Evolutionary conservation across 2,797 vertebrate species (phyloP), one percentile per base, ranked within the genome.

Genomic region (Lutjanus campechanus): DNA sequence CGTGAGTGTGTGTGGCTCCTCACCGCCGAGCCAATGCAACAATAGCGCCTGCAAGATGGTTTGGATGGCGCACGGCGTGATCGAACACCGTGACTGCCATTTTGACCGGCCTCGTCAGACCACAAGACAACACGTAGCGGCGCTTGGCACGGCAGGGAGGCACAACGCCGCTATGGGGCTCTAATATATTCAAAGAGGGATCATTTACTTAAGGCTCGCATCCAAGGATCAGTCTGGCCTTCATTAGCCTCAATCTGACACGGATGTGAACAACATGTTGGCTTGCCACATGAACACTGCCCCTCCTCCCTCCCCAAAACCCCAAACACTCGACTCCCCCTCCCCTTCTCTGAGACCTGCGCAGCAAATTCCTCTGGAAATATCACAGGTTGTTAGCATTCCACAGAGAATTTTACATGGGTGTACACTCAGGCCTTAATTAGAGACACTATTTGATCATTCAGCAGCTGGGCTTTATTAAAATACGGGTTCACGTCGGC

Each of bases 221-320:
- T 92, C 89, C 89, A 91, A 89, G 87, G 89, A 93, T 92, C 88
- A 91, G 89, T 77, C 89, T 91, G 91, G 91, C 90, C 91, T 94
- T 94, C 88, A 95, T 95, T 95, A 93, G 91, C 89, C 86, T 87
- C 92, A 86, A 91, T 92, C 91, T 92, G 91, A 94, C 93, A 93
- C 69, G 86, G 88, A 93, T 93, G 91, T 85, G 91, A 93, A 93
- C 91, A 92, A 92, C 89, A 93, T 91, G 93, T 86, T 93, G 86
- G 85, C 83, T 90, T 91, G 86, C 91, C 84, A 91, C 89, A 90
- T 84, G 85, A 92, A 82, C 81, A 17, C 83, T 64, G 69, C 83
- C 84, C 85, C 90, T 78, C 91, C 88, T 81, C 79, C 72, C 19
- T 60, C 73, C 40, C 73, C 22, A 17, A 17, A 79, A 77, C 70